phyloP scores from a whole-genome alignment of 2,113 vertebrate species.

The Dicrurus megarhynchus region DNA sequence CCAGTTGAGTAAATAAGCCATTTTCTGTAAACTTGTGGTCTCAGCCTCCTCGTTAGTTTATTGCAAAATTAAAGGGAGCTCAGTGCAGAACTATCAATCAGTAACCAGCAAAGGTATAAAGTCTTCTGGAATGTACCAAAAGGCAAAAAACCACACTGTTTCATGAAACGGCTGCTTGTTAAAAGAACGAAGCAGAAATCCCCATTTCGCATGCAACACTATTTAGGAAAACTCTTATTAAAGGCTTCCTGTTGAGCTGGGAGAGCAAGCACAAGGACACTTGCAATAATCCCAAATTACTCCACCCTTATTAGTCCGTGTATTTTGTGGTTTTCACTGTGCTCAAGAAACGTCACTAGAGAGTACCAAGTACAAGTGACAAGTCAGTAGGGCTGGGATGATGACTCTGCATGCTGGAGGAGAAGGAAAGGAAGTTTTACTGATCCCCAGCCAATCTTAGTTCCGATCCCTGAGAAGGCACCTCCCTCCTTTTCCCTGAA shows the following conservation, averaged over 20 bases:
- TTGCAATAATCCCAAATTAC: constrained; percentile 50
- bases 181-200: constrained; percentile 33
- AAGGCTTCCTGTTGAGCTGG: constrained; percentile 66
- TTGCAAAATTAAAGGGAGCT: constrained; percentile 79
- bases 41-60: constrained; percentile 74
- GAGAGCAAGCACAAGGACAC: constrained; percentile 44
- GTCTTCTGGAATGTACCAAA: constrained; percentile 63
- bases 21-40: constrained; percentile 75
- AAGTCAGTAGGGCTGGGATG: background rate
- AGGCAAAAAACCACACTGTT: background rate
- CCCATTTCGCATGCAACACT: constrained; percentile 1
- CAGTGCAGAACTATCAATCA: constrained; percentile 72
- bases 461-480: background rate
- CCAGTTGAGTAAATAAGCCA: constrained; percentile 71
- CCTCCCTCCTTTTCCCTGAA: background rate
- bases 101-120: constrained; percentile 73
- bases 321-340: constrained; percentile 46
- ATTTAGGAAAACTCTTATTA: constrained; percentile 71
- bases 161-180: constrained; percentile 67
- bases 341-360: constrained; percentile 29
- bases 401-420: constrained; percentile 29
- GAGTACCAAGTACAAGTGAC: background rate
- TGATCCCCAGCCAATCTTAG: background rate
- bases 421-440: background rate
- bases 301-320: constrained; percentile 21